Base-by-base conservation (phyloP, 2,113 vertebrate genomes). In the Haemorhous mexicanus region DNA sequence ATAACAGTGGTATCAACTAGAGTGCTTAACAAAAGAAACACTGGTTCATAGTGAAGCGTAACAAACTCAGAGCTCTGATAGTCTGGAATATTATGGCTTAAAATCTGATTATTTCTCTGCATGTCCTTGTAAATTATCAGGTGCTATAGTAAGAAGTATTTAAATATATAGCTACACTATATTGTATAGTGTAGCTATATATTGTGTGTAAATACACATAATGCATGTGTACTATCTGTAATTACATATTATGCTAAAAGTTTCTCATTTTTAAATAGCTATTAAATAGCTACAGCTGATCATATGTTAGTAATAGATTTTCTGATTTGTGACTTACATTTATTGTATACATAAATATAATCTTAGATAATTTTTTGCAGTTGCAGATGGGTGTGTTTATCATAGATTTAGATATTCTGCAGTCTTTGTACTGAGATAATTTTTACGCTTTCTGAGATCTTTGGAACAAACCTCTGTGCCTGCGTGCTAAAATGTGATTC, bases 381-480 rank as follows among this genome's bases (percentile, higher is more conserved):
- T 76, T 92, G 39, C 75, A 74, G 61, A 59, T 80, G 19, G 14
- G 10, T 77, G 27, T 19, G 14, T 92, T 93, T 84, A 32, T 78
- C 0, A 3, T 28, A 74, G 39, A 58, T 74, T 49, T 73, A 83
- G 61, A 74, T 23, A 58, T 81, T 62, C 68, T 61, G 11, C 37
- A 80, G 28, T 79, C 41, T 80, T 94, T 2, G 1, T 73, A 50
- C 76, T 75, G 32, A 22, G 21, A 72, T 6, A 4, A 39, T 79
- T 90, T 87, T 90, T 93, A 52, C 55, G 39, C 50, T 95, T 93
- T 85, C 46, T 69, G 73, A 80, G 70, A 56, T 87, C 39, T 90
- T 88, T 89, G 61, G 44, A 80, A 76, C 44, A 94, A 89, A 67
- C 30, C 27, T 75, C 75, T 84, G 33, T 74, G 72, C 30, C 64